phyloP scores from a whole-genome alignment of 1,140 invertebrate genomes.

The Mizuhopecten yessoensis region DNA sequence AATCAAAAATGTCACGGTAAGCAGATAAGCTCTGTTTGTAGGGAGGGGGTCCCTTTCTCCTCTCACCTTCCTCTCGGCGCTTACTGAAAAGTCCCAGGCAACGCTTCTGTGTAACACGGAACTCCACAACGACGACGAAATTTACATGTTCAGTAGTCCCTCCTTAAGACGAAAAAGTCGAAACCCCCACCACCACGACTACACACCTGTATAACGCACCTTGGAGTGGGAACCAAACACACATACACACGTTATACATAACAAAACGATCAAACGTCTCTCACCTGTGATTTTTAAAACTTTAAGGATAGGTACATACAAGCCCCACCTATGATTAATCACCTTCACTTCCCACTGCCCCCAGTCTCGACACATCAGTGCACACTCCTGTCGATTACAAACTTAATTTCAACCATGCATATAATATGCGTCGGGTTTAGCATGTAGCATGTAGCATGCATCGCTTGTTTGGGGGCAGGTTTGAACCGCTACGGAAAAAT shows the following conservation, averaged over 20 bases:
- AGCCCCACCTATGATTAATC: conserved; percentile 15
- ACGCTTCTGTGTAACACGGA: background rate
- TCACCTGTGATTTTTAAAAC: conserved; percentile 18
- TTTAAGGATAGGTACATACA: conserved; percentile 20
- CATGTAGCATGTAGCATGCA: background rate
- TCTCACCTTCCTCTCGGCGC: background rate
- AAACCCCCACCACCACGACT: background rate
- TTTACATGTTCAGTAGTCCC: background rate
- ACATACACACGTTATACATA: background rate
- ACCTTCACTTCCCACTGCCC: background rate
- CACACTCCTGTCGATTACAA: background rate
- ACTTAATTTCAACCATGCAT: background rate
- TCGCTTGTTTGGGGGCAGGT: background rate
- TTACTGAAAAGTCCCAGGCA: background rate
- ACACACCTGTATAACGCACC: background rate
- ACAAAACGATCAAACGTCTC: background rate
- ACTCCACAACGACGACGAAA: background rate
- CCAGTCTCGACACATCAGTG: background rate
- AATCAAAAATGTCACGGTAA: background rate
- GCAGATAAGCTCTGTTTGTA: background rate
- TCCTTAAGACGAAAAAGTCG: background rate
- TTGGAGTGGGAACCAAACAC: background rate
- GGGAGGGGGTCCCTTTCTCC: background rate
- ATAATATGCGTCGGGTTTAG: background rate
- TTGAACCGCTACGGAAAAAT: background rate